Conservation (phyloP, 2,113 vertebrate genomes). For the Pseudois nayaur region DNA sequence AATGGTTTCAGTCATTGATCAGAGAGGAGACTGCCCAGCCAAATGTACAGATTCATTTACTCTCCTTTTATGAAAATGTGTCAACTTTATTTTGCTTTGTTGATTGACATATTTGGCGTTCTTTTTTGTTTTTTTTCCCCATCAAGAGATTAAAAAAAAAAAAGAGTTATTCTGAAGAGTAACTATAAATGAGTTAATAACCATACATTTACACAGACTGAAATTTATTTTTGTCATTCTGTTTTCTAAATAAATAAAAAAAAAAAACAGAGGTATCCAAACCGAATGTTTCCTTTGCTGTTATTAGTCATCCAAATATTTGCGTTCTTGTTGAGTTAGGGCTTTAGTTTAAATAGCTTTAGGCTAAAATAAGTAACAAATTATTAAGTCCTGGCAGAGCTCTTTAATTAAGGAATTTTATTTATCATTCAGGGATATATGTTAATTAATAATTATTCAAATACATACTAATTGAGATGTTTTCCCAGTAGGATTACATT, state of each 20-base stretch:
- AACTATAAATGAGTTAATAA: background rate
- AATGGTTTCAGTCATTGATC: no score
- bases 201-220: background rate
- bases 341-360: conserved; percentile 14
- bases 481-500: background rate
- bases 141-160: background rate
- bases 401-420: background rate
- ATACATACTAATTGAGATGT: background rate
- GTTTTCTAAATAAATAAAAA: conserved; percentile 35
- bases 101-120: background rate
- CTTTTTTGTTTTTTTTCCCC: background rate
- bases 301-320: conserved; percentile 61
- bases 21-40: rapidly evolving
- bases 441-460: background rate
- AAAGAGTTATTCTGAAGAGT: background rate
- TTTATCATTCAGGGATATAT: background rate
- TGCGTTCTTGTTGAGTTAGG: background rate
- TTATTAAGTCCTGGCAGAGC: background rate
- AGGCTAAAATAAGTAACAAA: conserved; percentile 26
- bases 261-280: background rate
- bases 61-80: background rate
- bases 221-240: conserved; percentile 18
- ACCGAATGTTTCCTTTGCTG: conserved; percentile 28
- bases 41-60: background rate
- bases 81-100: background rate